These are phyloP conservation scores for Micrasema longulum DNA, from an alignment of 1,140 invertebrate genomes.

Conservation along the genomic window DNA sequence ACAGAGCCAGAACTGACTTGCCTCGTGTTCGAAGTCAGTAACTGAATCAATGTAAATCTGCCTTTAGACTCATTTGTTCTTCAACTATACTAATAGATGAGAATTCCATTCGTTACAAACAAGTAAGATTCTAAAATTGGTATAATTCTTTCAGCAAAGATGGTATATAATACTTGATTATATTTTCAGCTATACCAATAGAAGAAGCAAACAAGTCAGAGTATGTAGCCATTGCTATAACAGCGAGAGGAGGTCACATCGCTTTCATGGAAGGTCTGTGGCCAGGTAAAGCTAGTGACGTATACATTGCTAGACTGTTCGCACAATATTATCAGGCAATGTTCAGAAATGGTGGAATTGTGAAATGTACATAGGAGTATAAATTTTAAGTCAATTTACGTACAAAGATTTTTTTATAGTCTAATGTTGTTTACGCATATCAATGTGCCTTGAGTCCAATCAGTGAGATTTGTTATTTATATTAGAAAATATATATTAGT, in stretches of 20 bases:
- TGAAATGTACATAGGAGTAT: conserved; percentile 18
- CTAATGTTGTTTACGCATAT: conserved; percentile 32
- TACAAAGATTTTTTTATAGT: conserved; percentile 28
- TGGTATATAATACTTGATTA: not conserved
- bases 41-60: not conserved
- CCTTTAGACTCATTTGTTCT: not conserved
- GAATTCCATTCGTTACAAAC: too few species aligned
- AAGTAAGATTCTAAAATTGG: not conserved
- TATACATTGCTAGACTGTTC: conserved; percentile 77
- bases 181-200: conserved; percentile 73
- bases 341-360: conserved; percentile 56
- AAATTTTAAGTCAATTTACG: conserved; percentile 19
- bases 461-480: conserved; percentile 35
- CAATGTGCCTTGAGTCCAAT: conserved; percentile 33
- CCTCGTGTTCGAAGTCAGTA: not conserved
- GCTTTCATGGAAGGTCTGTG: conserved; percentile 82
- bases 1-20: not conserved
- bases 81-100: too few species aligned
- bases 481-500: conserved; percentile 6
- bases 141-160: not conserved
- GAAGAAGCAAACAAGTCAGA: conserved; percentile 73
- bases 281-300: conserved; percentile 67
- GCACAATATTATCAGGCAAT: conserved; percentile 71
- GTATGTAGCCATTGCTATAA: conserved; percentile 80
- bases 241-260: conserved; percentile 83